Evolutionary conservation across 2,888 invertebrate species (phyloP).

Genomic region (Petrophora chlorosata): DNA sequence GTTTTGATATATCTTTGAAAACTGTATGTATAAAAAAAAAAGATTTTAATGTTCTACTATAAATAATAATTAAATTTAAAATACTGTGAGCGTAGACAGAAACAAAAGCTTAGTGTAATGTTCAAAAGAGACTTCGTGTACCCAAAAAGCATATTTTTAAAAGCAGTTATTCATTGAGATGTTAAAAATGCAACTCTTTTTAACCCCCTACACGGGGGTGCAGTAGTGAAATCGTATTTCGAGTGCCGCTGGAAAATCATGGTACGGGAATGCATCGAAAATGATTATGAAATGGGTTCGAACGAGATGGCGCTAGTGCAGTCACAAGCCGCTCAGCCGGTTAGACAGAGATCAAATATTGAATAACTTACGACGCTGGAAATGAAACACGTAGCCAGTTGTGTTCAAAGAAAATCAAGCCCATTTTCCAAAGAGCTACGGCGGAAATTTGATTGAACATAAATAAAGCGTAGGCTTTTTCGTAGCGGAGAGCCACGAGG

Average conservation of each 20-base stretch:
- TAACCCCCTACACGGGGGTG: conserved; percentile 34
- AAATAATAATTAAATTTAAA: too few species aligned
- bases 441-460: conserved; percentile 52
- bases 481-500: conserved; percentile 40
- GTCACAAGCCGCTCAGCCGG: conserved; percentile 73
- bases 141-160: too few species aligned
- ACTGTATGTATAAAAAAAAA: too few species aligned
- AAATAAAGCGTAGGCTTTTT: conserved; percentile 56
- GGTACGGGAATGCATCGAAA: conserved; percentile 82
- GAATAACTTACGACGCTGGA: conserved; percentile 61
- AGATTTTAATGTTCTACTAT: too few species aligned
- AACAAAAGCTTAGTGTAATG: too few species aligned
- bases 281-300: conserved; percentile 80
- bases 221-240: conserved; percentile 62
- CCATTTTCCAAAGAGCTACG: conserved; percentile 52
- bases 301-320: conserved; percentile 76
- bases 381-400: conserved; percentile 55
- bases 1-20: too few species aligned
- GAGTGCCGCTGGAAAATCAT: conserved; percentile 79
- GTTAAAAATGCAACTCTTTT: conserved; percentile 27
- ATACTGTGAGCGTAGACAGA: too few species aligned
- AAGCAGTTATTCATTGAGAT: conserved; percentile 4
- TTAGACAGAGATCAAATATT: conserved; percentile 84
- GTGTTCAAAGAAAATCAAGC: conserved; percentile 52
- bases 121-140: too few species aligned